Base-by-base conservation (phyloP, 2,113 vertebrate genomes). In the Monarcha castaneiventris region DNA sequence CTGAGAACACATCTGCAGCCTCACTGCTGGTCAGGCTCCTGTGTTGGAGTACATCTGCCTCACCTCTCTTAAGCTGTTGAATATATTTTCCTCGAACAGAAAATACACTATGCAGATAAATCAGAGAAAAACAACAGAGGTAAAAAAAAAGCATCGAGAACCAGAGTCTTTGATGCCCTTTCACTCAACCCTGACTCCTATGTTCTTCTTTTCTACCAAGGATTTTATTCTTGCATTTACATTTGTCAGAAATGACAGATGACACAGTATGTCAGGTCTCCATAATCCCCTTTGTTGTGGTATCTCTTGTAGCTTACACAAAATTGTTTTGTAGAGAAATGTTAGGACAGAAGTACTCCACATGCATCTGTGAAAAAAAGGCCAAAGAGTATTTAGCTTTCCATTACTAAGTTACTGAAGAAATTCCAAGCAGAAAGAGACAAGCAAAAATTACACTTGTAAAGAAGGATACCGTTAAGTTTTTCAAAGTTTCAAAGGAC, bases 211-310 rank as follows among this genome's bases (percentile, higher is more conserved):
- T 90, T 92, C 33, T n/a, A 58, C 26, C 22, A 64, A 59, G 39
- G 30, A 62, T 88, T 88, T 94, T 80, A 44, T 94, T 86, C 26
- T 56, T 68, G 29, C 44, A 68, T 80, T 84, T 87, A 92, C 35
- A 64, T 93, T 87, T 96, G 90, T 94, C 92, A 96, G 83, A 91
- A 95, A 83, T 88, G 88, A 84, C 85, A 94, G 79, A 33, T 93
- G 83, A 93, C 75, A 83, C 21, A 44, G 9, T 49, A 76, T 93
- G 61, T 86, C 90, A 95, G 30, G 48, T 84, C 16, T 86, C 51
- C 10, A 30, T 78, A 82, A 84, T 92, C 37, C 52, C 72, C 37
- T 94, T 96, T 86, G 27, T 61, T 81, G 87, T 77, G 29, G 6
- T 86, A 88, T 73, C 48, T 90, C 59, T 92, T 90, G 68, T 90